Percentiles rank a stretch among this genome's conserved stretches.
Evolutionary conservation across 2,888 invertebrate genomes (phyloP).

Genomic region (Teleogryllus oceanicus): DNA sequence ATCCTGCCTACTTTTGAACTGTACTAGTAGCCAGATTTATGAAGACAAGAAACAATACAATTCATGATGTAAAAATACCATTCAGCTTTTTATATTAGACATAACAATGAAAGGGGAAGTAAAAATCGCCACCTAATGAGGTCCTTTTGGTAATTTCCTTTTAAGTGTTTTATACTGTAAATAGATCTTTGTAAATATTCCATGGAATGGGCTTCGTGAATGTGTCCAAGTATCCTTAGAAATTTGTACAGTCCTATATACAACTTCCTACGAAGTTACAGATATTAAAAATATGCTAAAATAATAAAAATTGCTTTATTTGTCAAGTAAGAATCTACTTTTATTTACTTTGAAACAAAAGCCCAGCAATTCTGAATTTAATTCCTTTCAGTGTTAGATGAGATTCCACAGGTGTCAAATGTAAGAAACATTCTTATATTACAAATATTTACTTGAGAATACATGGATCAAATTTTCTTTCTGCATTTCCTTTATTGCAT

Average conservation of each 20-base stretch:
- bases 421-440: too few species aligned
- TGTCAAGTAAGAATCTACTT: slow-evolving; percentile 30
- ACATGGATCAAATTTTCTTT: too few species aligned
- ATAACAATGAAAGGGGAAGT: slow-evolving; percentile 24
- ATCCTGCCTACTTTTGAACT: slow-evolving; percentile 32
- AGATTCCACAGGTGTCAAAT: too few species aligned
- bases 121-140: slow-evolving; percentile 27
- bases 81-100: slow-evolving; percentile 35
- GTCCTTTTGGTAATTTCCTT: slow-evolving; percentile 34
- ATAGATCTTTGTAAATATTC: slow-evolving; percentile 31
- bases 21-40: slow-evolving; percentile 26
- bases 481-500: too few species aligned
- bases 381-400: too few species aligned
- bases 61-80: slow-evolving; percentile 30
- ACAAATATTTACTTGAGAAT: too few species aligned
- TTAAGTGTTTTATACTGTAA: slow-evolving; percentile 38
- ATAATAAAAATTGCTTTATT: slow-evolving; percentile 38
- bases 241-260: slow-evolving; percentile 11
- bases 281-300: slow-evolving; percentile 28
- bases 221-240: neutral
- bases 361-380: too few species aligned
- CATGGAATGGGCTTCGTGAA: slow-evolving; percentile 20
- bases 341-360: neutral
- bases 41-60: slow-evolving; percentile 20
- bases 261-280: slow-evolving; percentile 11